Evolutionary conservation across 2,888 invertebrate species (phyloP), one percentile per base, ranked within the genome.

Genomic region (Chloromyia formosa): DNA sequence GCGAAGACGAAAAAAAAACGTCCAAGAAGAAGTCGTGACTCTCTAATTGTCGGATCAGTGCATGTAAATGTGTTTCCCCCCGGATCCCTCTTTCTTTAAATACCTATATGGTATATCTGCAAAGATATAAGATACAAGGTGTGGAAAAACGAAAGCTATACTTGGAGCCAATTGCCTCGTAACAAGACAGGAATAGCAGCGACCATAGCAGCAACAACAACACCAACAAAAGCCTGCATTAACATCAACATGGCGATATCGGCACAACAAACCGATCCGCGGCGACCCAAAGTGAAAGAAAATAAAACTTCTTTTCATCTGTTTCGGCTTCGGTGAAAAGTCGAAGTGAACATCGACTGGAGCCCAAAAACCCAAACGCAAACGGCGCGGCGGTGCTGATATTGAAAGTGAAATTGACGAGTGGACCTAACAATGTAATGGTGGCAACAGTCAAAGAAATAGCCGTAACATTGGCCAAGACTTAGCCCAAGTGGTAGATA

Each of bases 11-110:
- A n/a, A n/a, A n/a, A 35, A 35, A 35, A 35, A 7, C 27, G 7
- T 35, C 27, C 27, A 7, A 35, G 10, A 49, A 74, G 61, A 74
- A 74, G 69, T 74, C 74, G 74, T 74, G 74, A 49, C 60, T 69
- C 14, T 69, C 68, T 69, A 69, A 74, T 74, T 74, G 68, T 68
- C 61, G 49, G 49, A 49, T 49, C 49, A 49, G 49, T 49, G 49
- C 49, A 49, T 49, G 49, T 49, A 49, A 49, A 49, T 49, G 10
- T 49, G 12, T 12, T 49, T 49, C 49, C 49, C 49, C 49, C 16
- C 10, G 49, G 49, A 35, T 49, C 49, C 49, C 3, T 35, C 3
- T 35, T 2, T 35, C 27, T 35, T 4, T 35, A 35, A 35, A 35
- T 35, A 35, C 27, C 27, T 35, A 35, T 35, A 35, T 35, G 27